phyloP scores from a whole-genome alignment of 92 coral and sea anemone species.

The Bergia puertoricense region DNA sequence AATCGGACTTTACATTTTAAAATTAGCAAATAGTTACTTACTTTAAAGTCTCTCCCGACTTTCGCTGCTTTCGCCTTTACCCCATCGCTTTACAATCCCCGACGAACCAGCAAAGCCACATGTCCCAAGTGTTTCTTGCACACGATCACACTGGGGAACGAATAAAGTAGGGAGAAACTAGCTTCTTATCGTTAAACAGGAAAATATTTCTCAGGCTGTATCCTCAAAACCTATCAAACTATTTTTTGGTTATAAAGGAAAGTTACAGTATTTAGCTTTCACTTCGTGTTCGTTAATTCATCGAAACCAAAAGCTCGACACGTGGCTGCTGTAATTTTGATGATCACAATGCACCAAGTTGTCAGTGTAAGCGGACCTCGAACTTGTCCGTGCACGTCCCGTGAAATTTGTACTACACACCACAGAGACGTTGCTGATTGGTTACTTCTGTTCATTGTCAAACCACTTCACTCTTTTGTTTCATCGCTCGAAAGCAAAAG shows the following conservation, averaged over 20 bases:
- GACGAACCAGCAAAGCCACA: not conserved
- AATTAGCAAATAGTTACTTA: conserved; percentile 17
- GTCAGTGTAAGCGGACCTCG: not conserved
- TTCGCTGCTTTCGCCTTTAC: not conserved
- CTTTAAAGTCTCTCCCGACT: not conserved
- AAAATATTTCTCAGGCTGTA: not conserved
- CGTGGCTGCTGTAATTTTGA: conserved; percentile 2
- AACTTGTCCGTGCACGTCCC: conserved; percentile 42
- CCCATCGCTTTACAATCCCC: conserved; percentile 20
- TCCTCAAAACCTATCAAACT: not conserved
- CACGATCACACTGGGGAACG: conserved; percentile 25
- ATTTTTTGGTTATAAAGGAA: not conserved
- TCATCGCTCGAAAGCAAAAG: too few relatives aligned
- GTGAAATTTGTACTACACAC: not conserved
- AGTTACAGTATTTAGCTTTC: not conserved
- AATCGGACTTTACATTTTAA: not conserved
- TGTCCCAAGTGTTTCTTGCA: conserved; percentile 25
- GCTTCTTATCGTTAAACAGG: not conserved
- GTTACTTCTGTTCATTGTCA: not conserved
- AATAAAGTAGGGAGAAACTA: conserved; percentile 1
- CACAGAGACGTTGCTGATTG: conserved; percentile 16
- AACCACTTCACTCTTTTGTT: conserved; percentile 16
- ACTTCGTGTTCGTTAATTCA: not conserved
- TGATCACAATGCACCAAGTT: not conserved
- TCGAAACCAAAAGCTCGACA: not conserved